Evolutionary conservation across 2,888 invertebrate genomes (phyloP).

Genomic region (Callimorpha dominula): DNA sequence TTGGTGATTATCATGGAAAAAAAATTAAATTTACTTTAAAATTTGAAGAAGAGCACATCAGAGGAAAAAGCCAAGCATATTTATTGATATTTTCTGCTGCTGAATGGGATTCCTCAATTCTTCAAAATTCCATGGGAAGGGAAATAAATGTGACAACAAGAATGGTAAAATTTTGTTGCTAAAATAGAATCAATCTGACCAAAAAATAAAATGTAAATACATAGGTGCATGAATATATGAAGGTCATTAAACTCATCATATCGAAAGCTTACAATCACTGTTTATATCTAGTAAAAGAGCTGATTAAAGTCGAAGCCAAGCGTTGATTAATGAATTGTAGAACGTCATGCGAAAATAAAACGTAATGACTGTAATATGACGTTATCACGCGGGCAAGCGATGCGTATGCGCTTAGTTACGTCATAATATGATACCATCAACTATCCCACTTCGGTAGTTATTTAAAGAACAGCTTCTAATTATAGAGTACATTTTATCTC

Average conservation of each 20-base stretch:
- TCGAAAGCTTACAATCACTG: not conserved
- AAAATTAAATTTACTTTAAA: too few species aligned
- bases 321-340: not conserved
- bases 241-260: not conserved
- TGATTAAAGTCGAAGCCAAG: not conserved
- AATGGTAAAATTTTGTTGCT: not conserved
- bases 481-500: not conserved
- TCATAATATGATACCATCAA: not conserved
- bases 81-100: too few species aligned
- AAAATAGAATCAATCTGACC: not conserved
- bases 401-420: constrained; percentile 1
- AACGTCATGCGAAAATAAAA: not conserved
- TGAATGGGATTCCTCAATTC: too few species aligned
- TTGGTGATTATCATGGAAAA: too few species aligned
- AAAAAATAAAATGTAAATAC: too few species aligned
- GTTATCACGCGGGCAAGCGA: not conserved
- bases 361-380: constrained; percentile 2
- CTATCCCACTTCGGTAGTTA: not conserved
- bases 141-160: too few species aligned
- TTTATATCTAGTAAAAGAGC: not conserved
- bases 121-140: too few species aligned
- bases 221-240: not conserved
- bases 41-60: too few species aligned
- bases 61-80: too few species aligned
- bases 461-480: constrained; percentile 7